Conservation (phyloP, 2,888 invertebrate genomes). For the Noctua fimbriata region DNA sequence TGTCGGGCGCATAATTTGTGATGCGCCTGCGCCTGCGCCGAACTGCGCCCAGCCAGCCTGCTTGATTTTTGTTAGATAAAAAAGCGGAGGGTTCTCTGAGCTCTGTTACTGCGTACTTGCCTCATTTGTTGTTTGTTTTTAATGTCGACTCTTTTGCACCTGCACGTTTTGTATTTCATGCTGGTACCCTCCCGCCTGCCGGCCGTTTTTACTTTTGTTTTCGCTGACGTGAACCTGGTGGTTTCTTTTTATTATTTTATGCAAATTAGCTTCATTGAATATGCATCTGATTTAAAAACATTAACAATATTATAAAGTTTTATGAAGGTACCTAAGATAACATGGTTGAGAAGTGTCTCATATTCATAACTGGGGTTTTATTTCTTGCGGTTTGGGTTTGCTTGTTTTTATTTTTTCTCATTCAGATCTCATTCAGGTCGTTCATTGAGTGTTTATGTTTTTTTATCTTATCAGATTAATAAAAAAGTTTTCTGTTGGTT, state of each 20-base stretch:
- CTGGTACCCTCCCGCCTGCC: conserved; percentile 69
- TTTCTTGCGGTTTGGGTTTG: conserved; percentile 26
- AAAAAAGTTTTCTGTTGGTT: conserved; percentile 72
- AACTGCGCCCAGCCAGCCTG: conserved; percentile 76
- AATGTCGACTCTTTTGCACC: conserved; percentile 84
- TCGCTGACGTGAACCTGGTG: conserved; percentile 66
- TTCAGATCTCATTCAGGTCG: conserved; percentile 22
- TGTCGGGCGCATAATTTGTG: conserved; percentile 87
- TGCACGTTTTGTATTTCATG: conserved; percentile 83
- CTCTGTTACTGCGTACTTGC: conserved; percentile 73
- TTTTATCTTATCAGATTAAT: conserved; percentile 22
- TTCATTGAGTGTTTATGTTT: conserved; percentile 25
- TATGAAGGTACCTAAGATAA: conserved; percentile 49
- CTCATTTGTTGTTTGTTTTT: conserved; percentile 86
- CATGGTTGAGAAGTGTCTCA: conserved; percentile 55
- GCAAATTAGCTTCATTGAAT: conserved; percentile 69
- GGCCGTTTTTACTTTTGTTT: conserved; percentile 75
- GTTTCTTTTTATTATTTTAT: conserved; percentile 72
- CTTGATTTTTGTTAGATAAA: conserved; percentile 89
- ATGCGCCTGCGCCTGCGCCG: conserved; percentile 87
- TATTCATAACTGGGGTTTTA: conserved; percentile 42
- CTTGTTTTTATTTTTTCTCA: conserved; percentile 24
- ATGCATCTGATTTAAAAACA: conserved; percentile 57
- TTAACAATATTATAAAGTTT: conserved; percentile 50
- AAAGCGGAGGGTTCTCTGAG: conserved; percentile 70